These are phyloP conservation scores for Galleria mellonella DNA, from an alignment of 1,140 invertebrate genomes.

Conservation along the genomic window DNA sequence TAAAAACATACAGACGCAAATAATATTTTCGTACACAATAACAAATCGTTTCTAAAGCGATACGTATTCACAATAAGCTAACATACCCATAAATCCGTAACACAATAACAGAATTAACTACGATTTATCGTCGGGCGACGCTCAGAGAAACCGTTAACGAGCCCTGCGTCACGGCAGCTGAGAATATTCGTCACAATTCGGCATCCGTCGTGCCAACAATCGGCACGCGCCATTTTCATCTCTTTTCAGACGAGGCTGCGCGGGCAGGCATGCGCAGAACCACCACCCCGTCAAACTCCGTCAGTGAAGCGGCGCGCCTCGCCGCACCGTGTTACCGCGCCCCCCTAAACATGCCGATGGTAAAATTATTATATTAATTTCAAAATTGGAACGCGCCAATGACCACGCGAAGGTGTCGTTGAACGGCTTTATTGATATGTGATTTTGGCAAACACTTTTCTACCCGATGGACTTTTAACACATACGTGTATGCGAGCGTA, in stretches of 20 bases:
- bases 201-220: conserved; percentile 21
- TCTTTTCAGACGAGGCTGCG: conserved; percentile 41
- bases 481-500: conserved; percentile 3
- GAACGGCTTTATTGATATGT: background rate
- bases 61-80: conserved; percentile 17
- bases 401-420: conserved; percentile 6
- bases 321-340: conserved; percentile 35
- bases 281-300: conserved; percentile 34
- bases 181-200: conserved; percentile 39
- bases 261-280: conserved; percentile 56
- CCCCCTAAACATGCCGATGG: conserved; percentile 5
- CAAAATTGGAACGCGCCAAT: conserved; percentile 11
- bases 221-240: conserved; percentile 32
- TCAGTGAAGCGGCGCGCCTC: conserved; percentile 41
- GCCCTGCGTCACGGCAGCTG: conserved; percentile 27
- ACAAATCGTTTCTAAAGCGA: conserved; percentile 8
- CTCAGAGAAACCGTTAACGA: conserved; percentile 51
- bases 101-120: conserved; percentile 58
- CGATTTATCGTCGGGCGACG: conserved; percentile 51
- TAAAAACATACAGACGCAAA: background rate
- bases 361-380: conserved; percentile 8
- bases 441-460: conserved; percentile 4
- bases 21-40: background rate
- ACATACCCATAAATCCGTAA: conserved; percentile 25
- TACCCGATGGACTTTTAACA: conserved; percentile 6